Evolutionary conservation across 2,888 invertebrate genomes (phyloP), one percentile per base, ranked within the genome.

Genomic region (Nebria brevicollis): DNA sequence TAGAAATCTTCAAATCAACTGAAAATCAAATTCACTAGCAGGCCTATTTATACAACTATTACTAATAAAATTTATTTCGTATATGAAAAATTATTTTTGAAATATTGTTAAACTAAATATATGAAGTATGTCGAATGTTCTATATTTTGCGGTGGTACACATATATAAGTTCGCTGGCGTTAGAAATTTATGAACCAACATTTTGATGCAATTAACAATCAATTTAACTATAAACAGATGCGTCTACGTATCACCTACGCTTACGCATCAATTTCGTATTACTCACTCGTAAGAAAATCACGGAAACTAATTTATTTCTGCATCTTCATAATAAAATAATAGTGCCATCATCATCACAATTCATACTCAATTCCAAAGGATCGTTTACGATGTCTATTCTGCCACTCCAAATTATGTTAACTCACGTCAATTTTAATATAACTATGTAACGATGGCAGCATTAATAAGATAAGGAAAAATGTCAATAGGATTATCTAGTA

Each of bases 1-100:
- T 7, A 54, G 54, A 54, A 54, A 54, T 54, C 54, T 54, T 8
- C 54, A 11, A 54, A 54, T 42, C 68, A 68, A 70, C 70, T 68
- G 42, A 20, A 76, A 34, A 66, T 41, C 68, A 66, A 76, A 77
- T 70, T 77, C 65, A 76, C 72, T 77, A 72, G 43, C 70, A 72
- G 34, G 13, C 34, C 72, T 77, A 77, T 77, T 77, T 77, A 77
- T 77, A 77, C 15, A 64, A 68, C 15, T 25, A 68, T 25, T 43
- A 65, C 75, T 26, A 75, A 75, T 75, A 77, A 70, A 70, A n/a
- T n/a, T 77, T 72, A 15, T 72, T 34, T 54, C 54, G 54, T 54
- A 54, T 11, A 54, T 54, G 54, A 77, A 77, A 77, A 72, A 77
- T 72, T 77, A 77, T 77, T 54, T 54, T 77, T 66, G 42, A 77